Conservation (phyloP, 2,888 invertebrate species). For the Micropterix aruncella region DNA sequence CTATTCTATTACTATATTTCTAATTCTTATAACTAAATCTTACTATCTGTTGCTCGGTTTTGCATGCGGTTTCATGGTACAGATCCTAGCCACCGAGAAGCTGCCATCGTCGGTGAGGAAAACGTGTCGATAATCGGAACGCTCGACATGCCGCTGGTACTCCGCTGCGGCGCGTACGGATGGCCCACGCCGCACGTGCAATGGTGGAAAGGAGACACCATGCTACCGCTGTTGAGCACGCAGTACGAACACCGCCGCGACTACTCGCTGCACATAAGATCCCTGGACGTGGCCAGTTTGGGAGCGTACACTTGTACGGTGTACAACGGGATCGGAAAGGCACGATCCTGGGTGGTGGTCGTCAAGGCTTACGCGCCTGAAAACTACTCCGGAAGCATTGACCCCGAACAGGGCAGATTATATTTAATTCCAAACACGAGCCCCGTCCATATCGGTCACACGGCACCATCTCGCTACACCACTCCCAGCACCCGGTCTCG, state of each 20-base stretch:
- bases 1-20: too few relatives aligned
- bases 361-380: constrained; percentile 60
- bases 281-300: constrained; percentile 54
- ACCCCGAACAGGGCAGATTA: constrained; percentile 43
- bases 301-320: constrained; percentile 85
- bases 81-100: constrained; percentile 45
- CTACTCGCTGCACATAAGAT: constrained; percentile 58
- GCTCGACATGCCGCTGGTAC: constrained; percentile 50
- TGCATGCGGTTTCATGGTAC: constrained; percentile 22
- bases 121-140: constrained; percentile 51
- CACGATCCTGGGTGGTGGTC: constrained; percentile 62
- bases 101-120: constrained; percentile 52
- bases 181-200: constrained; percentile 64
- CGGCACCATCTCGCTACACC: constrained; percentile 15
- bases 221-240: constrained; percentile 57
- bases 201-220: constrained; percentile 70
- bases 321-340: constrained; percentile 66
- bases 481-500: constrained; percentile 22
- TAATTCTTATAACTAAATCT: too few relatives aligned
- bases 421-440: constrained; percentile 23
- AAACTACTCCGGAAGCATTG: constrained; percentile 38
- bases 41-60: too few relatives aligned
- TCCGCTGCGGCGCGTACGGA: constrained; percentile 74
- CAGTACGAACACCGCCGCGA: constrained; percentile 60
- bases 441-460: not conserved